Base-by-base conservation (phyloP, 1,140 invertebrate genomes). In the Drosophila santomea region DNA sequence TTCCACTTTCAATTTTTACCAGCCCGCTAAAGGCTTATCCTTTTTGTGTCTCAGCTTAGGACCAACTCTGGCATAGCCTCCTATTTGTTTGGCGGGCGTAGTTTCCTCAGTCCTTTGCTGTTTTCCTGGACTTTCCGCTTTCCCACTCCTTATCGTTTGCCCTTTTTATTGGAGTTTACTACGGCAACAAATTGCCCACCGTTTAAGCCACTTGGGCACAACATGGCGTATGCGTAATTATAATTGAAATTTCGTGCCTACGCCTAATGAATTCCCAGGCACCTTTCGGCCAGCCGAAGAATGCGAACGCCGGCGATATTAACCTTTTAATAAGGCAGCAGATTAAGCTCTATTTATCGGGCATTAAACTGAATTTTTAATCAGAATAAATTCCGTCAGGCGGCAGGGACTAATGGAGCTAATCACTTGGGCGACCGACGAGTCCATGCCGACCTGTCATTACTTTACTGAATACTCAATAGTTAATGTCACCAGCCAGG, bases 171-270 rank as follows among this genome's bases (percentile, higher is more conserved):
- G 59, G 14, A 67, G 52, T 74, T 69, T 47, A 52, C 51, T 74
- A 45, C 66, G 69, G 64, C 78, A 81, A 81, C 78, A 88, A 88
- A 86, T 79, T 88, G 66, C 75, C 62, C 52, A 76, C 38, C 83
- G 52, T 72, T 78, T 68, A 72, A 76, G 62, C 44, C 56, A 69
- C 68, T 78, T 47, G 60, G 60, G 76, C 44, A 51, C 80, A 84
- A 77, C 81, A 60, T 64, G 67, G 77, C 78, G 82, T 80, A 81
- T 81, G 60, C 82, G 77, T 86, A 78, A 86, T 88, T 88, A 76
- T 82, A 88, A 86, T 86, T 82, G 67, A 82, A 85, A 76, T 82
- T 78, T 86, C 59, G 61, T 78, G 69, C 57, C 60, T 71, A 50
- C 63, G 43, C 62, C 78, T 85, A 78, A 86, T 81, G 81, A 86